Evolutionary conservation across 2,888 invertebrate species (phyloP), one percentile per base, ranked within the genome.

Genomic region (Cinara cedri): DNA sequence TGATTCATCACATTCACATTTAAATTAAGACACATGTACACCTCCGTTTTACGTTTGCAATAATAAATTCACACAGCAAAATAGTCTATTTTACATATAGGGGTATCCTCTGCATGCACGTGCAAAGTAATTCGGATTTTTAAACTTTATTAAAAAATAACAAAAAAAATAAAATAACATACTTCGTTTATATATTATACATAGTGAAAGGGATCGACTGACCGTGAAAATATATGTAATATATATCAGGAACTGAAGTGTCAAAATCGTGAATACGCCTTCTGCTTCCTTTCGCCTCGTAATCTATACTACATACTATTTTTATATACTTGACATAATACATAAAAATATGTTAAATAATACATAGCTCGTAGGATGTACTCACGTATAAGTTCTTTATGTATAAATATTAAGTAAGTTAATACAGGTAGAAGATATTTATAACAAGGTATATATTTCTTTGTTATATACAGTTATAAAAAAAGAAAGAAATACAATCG

Each of bases 251-350:
- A 3, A 34, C 34, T 6, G 34, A 34, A 34, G 34, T 34, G 34
- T 6, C 34, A 34, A 34, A 34, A 34, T 34, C 34, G 34, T 34
- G 63, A 34, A 70, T 16, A 70, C 70, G 21, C 54, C 70, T 70
- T 70, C 70, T 19, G 26, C 54, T 54, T 19, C 34, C 14, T 54
- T 10, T 54, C 54, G n/a, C 54, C 8, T 70, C 19, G 54, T 42
- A n/a, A n/a, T n/a, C n/a, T n/a, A n/a, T n/a, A n/a, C n/a, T 19
- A 4, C 42, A 42, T 63, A 63, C 34, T 34, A 10, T 8, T 49
- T 26, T 24, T 10, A 10, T 49, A 16, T 26, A n/a, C 3, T 0
- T 14, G 16, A 60, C 42, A 63, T 34, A 42, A 19, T 42, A 42
- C 1, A n/a, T 26, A 4, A 10, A 54, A 49, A 51, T 34, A 13